phyloP scores from a whole-genome alignment of 2,888 invertebrate species.

The Tanytarsus gracilentus region DNA sequence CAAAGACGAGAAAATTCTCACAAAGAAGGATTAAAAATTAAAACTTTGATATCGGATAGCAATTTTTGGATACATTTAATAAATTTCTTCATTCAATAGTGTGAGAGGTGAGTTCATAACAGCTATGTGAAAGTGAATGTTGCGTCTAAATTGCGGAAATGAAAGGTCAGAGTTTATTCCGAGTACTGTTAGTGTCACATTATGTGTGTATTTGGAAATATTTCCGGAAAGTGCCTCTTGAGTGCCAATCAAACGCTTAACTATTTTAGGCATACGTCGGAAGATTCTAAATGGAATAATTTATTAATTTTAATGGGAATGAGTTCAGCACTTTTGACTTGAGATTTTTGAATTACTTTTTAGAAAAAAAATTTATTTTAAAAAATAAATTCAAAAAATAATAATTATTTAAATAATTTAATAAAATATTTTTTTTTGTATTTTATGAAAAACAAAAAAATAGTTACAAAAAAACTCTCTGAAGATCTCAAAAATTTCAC shows the following conservation, averaged over 20 bases:
- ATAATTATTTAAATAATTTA: no score
- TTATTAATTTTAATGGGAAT: no score
- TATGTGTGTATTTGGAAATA: not conserved
- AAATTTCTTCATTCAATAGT: not conserved
- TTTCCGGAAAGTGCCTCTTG: not conserved
- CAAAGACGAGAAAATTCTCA: not conserved
- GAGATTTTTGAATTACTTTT: no score
- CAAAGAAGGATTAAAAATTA: constrained; percentile 19
- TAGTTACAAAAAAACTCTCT: no score
- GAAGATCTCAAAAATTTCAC: not conserved
- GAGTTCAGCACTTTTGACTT: no score
- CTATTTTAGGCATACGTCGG: no score
- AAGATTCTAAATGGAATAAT: no score
- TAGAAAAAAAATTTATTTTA: no score
- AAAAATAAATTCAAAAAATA: no score
- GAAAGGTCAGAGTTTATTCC: constrained; percentile 26
- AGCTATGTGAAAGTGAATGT: not conserved
- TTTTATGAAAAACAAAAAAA: no score
- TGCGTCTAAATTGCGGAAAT: constrained; percentile 3
- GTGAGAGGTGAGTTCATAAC: not conserved
- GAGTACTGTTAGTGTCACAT: constrained; percentile 27
- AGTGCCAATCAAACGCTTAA: constrained; percentile 27
- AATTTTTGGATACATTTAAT: not conserved
- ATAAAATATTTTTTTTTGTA: no score
- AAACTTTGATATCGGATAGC: not conserved